Conservation (phyloP, 2,113 vertebrate genomes). For the Spea multiplicata region DNA sequence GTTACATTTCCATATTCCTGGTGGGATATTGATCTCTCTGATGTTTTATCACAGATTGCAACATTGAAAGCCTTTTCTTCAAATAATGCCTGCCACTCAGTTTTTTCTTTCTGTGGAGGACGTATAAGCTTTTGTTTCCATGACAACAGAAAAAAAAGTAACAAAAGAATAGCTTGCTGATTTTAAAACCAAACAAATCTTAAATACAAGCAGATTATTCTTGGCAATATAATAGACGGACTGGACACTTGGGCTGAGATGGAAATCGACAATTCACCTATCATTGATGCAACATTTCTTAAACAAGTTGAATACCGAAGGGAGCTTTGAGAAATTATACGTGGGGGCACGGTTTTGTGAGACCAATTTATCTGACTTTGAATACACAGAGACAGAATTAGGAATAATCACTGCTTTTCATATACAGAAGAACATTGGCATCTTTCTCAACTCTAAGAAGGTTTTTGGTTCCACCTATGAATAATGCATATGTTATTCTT, state of each 20-base stretch:
- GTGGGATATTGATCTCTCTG: not conserved
- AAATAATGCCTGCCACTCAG: slow-evolving; percentile 25
- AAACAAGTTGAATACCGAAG: slow-evolving; percentile 54
- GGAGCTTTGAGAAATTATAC: slow-evolving; percentile 59
- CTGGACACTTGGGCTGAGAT: slow-evolving; percentile 44
- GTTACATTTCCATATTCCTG: not conserved
- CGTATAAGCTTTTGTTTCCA: slow-evolving; percentile 60
- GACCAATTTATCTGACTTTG: slow-evolving; percentile 42
- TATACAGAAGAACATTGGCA: slow-evolving; percentile 15
- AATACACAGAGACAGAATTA: slow-evolving; percentile 19
- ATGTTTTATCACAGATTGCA: not conserved
- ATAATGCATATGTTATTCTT: slow-evolving; percentile 14
- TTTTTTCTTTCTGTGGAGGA: slow-evolving; percentile 50
- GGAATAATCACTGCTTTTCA: slow-evolving; percentile 36
- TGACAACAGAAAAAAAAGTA: slow-evolving; percentile 55
- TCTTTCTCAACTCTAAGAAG: slow-evolving; percentile 17
- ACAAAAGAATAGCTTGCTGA: slow-evolving; percentile 59
- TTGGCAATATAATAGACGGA: slow-evolving; percentile 57
- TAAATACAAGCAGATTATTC: slow-evolving; percentile 53
- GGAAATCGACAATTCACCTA: slow-evolving; percentile 50
- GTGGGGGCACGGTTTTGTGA: slow-evolving; percentile 55
- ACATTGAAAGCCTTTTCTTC: slow-evolving; percentile 16
- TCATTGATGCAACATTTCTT: slow-evolving; percentile 53
- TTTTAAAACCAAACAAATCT: slow-evolving; percentile 47
- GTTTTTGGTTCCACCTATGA: slow-evolving; percentile 1